Evolutionary conservation across 2,888 invertebrate species (phyloP).

Genomic region (Crocallis elinguaria): DNA sequence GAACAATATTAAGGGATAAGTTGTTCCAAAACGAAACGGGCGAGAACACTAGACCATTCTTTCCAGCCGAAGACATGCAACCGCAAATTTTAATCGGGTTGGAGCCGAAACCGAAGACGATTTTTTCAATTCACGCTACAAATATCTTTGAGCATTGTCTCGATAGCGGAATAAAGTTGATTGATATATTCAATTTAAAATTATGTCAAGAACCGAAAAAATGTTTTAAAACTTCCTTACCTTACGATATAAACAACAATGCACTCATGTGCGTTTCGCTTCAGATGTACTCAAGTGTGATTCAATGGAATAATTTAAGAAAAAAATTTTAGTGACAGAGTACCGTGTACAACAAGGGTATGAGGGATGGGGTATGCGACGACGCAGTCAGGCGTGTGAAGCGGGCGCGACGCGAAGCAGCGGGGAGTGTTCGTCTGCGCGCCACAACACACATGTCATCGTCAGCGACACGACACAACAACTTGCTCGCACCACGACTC

Average conservation of each 20-base stretch:
- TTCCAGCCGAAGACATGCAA: no score
- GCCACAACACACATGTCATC: constrained; percentile 46
- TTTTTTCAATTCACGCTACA: no score
- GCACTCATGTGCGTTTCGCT: neutral
- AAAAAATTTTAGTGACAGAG: constrained; percentile 8
- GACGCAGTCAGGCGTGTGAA: constrained; percentile 54
- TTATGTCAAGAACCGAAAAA: neutral
- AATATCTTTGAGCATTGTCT: no score
- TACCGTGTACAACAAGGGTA: constrained; percentile 25
- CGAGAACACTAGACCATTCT: no score
- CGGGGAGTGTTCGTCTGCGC: constrained; percentile 76
- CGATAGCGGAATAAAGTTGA: no score
- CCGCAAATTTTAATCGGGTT: no score
- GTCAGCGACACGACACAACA: constrained; percentile 53
- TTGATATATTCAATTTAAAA: no score
- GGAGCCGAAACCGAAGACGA: no score
- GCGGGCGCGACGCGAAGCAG: constrained; percentile 68
- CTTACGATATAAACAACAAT: no score
- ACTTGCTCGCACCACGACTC: constrained; percentile 40
- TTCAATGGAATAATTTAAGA: neutral
- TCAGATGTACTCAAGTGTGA: neutral
- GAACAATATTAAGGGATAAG: no score
- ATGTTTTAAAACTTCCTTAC: neutral
- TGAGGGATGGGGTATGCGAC: constrained; percentile 24
- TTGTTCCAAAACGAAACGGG: no score